Evolutionary conservation across 1,140 invertebrate genomes (phyloP), one percentile per base, ranked within the genome.

Genomic region (Drosophila fuyamai): DNA sequence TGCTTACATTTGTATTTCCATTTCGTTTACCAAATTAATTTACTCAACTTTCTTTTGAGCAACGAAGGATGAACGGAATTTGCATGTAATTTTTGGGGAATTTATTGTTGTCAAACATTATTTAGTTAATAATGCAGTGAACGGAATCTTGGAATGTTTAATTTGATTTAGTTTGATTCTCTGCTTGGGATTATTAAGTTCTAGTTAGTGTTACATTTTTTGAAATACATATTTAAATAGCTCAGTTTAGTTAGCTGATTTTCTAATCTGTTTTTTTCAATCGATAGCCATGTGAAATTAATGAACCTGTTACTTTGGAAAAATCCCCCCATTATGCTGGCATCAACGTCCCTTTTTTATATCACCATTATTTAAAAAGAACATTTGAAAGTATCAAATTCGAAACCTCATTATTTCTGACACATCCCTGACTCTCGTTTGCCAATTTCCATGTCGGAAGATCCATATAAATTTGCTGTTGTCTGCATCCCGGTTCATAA

Each of bases 401-500:
- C 5, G 16, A 16, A 43, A 14, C 10, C 56, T 13, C 18, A 13
- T 18, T 27, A 29, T 35, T 16, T 43, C 29, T 14, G 6, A 18
- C 16, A 38, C 2, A 47, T 36, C 29, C 16, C 14, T 3, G 14
- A 10, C 6, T 14, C 23, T 41, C 14, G 27, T 5, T 29, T 29
- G n/a, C 0, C 27, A 36, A 35, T 71, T 71, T 44, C 29, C 65
- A 29, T 18, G 4, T 53, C 36, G 68, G 29, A 72, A 71, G 68
- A 71, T 72, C 68, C 68, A 36, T 65, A 75, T 65, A 75, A 71
- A 57, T 78, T 58, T 77, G 48, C 57, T 56, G 10, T 36, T 29
- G 43, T 38, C 51, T 74, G 73, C 72, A 58, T 38, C n/a, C 74
- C 6, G 53, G 54, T 72, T 67, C 80, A 89, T 88, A 88, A 89